Evolutionary conservation across 2,797 vertebrate species (phyloP).

Genomic region (Urosaurus nigricauda): DNA sequence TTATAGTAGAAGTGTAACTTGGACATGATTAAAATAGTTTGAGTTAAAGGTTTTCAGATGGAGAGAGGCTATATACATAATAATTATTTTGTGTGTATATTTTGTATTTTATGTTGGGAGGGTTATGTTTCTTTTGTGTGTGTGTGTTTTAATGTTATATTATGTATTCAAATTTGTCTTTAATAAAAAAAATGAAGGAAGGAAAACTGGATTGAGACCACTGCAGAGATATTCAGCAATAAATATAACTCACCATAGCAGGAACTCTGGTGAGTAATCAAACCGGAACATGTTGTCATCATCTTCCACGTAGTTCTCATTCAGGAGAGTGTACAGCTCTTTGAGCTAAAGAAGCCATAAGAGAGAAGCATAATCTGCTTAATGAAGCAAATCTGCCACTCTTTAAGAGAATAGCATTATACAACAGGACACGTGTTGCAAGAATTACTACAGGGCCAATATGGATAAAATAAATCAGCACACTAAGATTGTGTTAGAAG

Average conservation of each 20-base stretch:
- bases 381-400: neutral
- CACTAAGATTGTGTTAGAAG: neutral
- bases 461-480: neutral
- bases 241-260: slow-evolving; percentile 89
- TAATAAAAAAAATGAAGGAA: neutral
- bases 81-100: too few relatives aligned
- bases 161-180: too few relatives aligned
- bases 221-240: neutral
- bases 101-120: too few relatives aligned
- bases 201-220: neutral
- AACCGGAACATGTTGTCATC: slow-evolving; percentile 99
- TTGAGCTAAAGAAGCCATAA: slow-evolving; percentile 86
- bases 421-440: neutral
- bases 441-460: neutral
- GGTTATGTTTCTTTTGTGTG: too few relatives aligned
- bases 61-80: too few relatives aligned
- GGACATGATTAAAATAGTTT: too few relatives aligned
- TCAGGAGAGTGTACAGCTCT: slow-evolving; percentile 96
- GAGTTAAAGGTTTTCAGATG: too few relatives aligned
- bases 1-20: too few relatives aligned
- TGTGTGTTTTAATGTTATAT: too few relatives aligned
- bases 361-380: slow-evolving; percentile 17
- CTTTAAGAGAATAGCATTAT: neutral
- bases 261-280: slow-evolving; percentile 97
- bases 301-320: slow-evolving; percentile 98